Base-by-base conservation (phyloP, 2,797 vertebrate genomes). In the Hipposideros larvatus region DNA sequence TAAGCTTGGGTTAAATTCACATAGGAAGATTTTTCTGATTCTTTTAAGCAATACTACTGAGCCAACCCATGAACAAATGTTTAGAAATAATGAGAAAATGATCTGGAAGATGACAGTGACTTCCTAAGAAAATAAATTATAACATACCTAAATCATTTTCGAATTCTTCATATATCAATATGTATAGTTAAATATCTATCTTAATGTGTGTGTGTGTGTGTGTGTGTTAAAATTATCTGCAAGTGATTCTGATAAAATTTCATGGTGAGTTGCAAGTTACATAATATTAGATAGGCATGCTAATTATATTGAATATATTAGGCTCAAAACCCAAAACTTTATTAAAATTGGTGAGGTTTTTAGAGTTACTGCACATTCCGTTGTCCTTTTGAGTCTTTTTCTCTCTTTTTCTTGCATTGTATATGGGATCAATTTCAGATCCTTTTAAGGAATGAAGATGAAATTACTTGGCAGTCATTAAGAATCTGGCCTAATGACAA, bases 1-100 rank as follows among this genome's bases (percentile, higher is more conserved):
- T 55, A 87, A 95, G 79, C 24, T 57, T 74, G 48, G 77, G 83
- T 31, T 88, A 92, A 96, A 95, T 87, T 96, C 92, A 96, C 82
- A 94, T 10, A 53, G 65, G 79, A 26, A 28, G n/a, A 14, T 71
- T 75, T 79, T 90, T 85, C 16, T 4, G n/a, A 84, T 55, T 77
- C 57, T 96, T 94, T 83, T 31, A 85, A 83, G 61, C 53, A 73
- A 77, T n/a, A 55, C 15, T 68, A 55, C 37, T 57, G 43, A 89
- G 37, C 5, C 24, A 74, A 51, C 21, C 31, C 73, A 78, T 61
- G 59, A 82, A 22, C 46, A 46, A 84, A 93, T 68, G 34, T 80
- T 91, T 85, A 87, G 83, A 92, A 96, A 95, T 88, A 96, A 93
- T 66, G 70, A 96, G 73, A 92, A 92, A 46, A 28, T 9, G 19